Percentiles rank a stretch among this genome's conserved stretches.
Evolutionary conservation across 2,888 invertebrate species (phyloP).

Genomic region (Cephus nigrinus): DNA sequence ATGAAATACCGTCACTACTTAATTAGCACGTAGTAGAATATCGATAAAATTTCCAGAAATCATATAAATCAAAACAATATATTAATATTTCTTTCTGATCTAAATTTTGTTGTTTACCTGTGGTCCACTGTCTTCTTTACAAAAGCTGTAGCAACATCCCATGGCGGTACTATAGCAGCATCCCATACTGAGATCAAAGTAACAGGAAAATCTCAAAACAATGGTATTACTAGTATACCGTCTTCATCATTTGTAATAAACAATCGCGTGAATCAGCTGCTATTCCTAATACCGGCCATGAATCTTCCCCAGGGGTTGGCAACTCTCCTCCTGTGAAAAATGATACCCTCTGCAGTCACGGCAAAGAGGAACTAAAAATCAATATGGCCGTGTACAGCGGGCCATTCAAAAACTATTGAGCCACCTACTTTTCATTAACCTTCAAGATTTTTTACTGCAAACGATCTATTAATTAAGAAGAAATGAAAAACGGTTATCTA

Average conservation of each 20-base stretch:
- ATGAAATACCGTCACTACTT: not conserved
- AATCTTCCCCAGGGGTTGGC: not conserved
- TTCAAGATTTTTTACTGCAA: too few species aligned
- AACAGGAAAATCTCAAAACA: not conserved
- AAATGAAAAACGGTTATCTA: too few species aligned
- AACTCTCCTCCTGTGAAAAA: too few species aligned
- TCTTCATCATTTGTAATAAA: not conserved
- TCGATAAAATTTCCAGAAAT: not conserved
- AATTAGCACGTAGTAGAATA: not conserved
- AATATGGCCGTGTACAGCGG: too few species aligned
- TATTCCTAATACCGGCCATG: not conserved
- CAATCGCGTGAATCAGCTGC: not conserved
- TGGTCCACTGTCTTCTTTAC: constrained; percentile 76
- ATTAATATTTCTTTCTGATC: not conserved
- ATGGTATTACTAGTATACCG: not conserved
- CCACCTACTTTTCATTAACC: too few species aligned
- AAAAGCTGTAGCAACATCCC: constrained; percentile 80
- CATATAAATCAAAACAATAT: not conserved
- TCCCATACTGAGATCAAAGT: constrained; percentile 42
- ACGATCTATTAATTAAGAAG: too few species aligned
- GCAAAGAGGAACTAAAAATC: too few species aligned
- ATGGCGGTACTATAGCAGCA: constrained; percentile 58
- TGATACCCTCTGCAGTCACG: too few species aligned
- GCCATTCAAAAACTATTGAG: too few species aligned
- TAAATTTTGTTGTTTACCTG: constrained; percentile 69